A percentile compares a stretch with the other conserved stretches of the same genome.
Evolutionary conservation across 2,113 vertebrate genomes (phyloP).

Genomic region (Rhipidura dahli): DNA sequence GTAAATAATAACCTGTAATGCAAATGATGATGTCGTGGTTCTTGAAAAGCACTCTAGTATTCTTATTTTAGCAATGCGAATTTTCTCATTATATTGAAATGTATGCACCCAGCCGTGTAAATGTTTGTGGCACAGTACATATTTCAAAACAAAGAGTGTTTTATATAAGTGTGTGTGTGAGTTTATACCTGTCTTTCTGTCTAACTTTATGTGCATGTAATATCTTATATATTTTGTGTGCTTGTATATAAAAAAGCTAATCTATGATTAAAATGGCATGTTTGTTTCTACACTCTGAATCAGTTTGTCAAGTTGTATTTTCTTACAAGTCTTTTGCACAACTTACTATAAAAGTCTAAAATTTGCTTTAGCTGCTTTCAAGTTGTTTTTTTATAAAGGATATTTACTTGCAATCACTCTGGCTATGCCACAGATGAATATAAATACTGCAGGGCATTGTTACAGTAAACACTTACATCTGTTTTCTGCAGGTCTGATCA

Average conservation of each 20-base stretch:
- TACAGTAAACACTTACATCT: not conserved
- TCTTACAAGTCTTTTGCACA: not conserved
- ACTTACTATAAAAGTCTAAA: not conserved
- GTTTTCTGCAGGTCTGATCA: conserved; percentile 10
- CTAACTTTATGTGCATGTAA: not conserved
- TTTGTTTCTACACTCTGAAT: not conserved
- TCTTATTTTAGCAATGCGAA: conserved; percentile 37
- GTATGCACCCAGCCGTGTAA: not conserved
- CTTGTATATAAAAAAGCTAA: not conserved
- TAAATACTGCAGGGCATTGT: not conserved
- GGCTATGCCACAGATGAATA: not conserved
- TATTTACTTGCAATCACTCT: not conserved
- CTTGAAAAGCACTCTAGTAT: conserved; percentile 30
- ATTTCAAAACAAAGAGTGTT: not conserved
- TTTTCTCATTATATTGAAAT: conserved; percentile 33
- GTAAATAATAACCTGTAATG: conserved; percentile 47
- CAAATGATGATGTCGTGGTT: conserved; percentile 4
- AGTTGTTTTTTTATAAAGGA: not conserved
- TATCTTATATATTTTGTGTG: not conserved
- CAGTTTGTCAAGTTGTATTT: not conserved
- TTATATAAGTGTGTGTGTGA: not conserved
- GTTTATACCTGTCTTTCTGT: not conserved
- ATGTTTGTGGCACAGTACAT: not conserved
- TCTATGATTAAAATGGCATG: not conserved
- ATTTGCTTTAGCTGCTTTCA: not conserved